Base-by-base conservation (phyloP, 2,113 vertebrate genomes). In the Progne subis region DNA sequence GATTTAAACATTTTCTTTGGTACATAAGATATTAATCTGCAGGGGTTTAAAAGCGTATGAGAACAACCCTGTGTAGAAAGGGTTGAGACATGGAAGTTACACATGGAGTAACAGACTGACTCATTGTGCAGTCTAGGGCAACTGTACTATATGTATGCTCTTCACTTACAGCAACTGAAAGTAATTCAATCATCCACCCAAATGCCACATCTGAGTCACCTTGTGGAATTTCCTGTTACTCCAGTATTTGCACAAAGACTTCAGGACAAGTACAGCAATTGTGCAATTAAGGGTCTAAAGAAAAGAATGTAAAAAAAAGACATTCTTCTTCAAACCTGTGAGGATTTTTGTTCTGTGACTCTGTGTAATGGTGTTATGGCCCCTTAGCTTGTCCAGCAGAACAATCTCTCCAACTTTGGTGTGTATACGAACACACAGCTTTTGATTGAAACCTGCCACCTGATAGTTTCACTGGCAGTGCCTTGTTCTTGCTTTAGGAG, bases 1-100 rank as follows among this genome's bases (percentile, higher is more conserved):
- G 86, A 81, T 96, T 94, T 74, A 94, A 91, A 92, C 74, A 50
- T 96, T 96, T 97, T 93, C 89, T 92, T 93, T 95, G 67, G 71
- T 94, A 57, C 34, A 43, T 85, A 90, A 92, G 49, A 94, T 56
- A 91, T 86, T 86, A 71, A 93, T 95, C 47, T 94, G 18, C 18
- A 64, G 67, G 70, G 59, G 74, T 76, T 95, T 60, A 83, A 97
- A 87, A 90, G 57, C 29, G 11, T 67, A 64, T 41, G 8, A 46
- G 85, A 91, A 50, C 31, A 65, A 63, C 5, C 6, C 26, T 57
- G 16, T 86, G 44, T 77, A 39, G 8, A 68, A 52, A 41, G 37
- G 53, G 11, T 24, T 89, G 53, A 87, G 50, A 43, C 0, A 1
- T 31, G 39, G 32, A 64, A 87, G 44, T 82, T 75, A 16, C 65